phyloP scores from a whole-genome alignment of 2,888 invertebrate species.

The Globia sparganii region DNA sequence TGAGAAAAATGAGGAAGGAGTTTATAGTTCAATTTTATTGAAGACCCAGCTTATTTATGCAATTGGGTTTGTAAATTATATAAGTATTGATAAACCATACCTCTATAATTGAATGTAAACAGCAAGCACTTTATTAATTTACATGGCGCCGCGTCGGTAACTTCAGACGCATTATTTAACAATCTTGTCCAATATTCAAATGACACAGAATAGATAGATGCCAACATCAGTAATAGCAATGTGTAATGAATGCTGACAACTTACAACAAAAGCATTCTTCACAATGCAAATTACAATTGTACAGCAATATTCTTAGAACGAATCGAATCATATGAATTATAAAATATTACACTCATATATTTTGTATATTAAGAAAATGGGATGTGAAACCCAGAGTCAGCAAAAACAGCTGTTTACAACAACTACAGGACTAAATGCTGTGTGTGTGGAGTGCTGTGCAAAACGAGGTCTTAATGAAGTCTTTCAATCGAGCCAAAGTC shows the following conservation, averaged over 20 bases:
- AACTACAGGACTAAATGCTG: no score
- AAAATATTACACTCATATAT: conserved; percentile 1
- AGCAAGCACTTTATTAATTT: conserved; percentile 3
- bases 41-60: neutral
- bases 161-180: neutral
- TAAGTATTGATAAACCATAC: neutral
- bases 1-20: neutral
- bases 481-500: neutral
- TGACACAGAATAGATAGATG: conserved; percentile 4
- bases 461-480: neutral
- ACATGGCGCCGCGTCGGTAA: conserved; percentile 14
- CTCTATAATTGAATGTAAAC: conserved; percentile 19
- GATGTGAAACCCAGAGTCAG: neutral
- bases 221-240: neutral
- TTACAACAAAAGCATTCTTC: conserved; percentile 7
- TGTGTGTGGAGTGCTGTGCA: no score
- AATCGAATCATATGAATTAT: neutral
- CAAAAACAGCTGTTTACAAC: neutral
- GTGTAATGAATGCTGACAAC: conserved; percentile 10
- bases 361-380: neutral
- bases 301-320: conserved; percentile 19
- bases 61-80: neutral
- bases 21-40: conserved; percentile 8
- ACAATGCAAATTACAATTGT: conserved; percentile 18
- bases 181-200: conserved; percentile 27